Percentiles rank a stretch among this genome's conserved stretches.
Evolutionary conservation across 2,888 invertebrate species (phyloP).

Genomic region (Xylocampa areola): DNA sequence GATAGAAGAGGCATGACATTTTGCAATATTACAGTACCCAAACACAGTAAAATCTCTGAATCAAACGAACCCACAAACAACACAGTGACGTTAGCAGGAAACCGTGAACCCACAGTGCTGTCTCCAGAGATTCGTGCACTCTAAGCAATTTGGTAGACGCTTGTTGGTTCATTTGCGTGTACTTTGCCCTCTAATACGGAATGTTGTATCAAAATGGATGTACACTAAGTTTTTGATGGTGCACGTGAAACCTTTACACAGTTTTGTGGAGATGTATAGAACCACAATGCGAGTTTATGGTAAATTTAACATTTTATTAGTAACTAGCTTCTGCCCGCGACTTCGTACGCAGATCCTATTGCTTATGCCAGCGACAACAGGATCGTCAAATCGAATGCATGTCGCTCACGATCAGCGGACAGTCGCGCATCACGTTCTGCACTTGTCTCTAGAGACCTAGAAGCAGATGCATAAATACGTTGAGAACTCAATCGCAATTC

Average conservation of each 20-base stretch:
- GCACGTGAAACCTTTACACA: slow-evolving; percentile 50
- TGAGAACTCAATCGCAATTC: too few species aligned
- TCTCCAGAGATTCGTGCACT: slow-evolving; percentile 63
- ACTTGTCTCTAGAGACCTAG: too few species aligned
- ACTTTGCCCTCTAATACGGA: slow-evolving; percentile 60
- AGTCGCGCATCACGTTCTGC: too few species aligned
- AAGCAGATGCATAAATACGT: too few species aligned
- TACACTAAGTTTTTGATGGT: slow-evolving; percentile 51
- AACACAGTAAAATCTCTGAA: slow-evolving; percentile 18
- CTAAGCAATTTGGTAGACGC: slow-evolving; percentile 66
- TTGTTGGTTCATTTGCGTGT: slow-evolving; percentile 65
- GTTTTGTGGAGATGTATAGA: slow-evolving; percentile 8
- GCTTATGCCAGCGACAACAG: too few species aligned
- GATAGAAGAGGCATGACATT: too few species aligned
- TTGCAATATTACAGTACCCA: slow-evolving; percentile 1
- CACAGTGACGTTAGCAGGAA: slow-evolving; percentile 34
- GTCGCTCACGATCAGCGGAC: too few species aligned
- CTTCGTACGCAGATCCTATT: too few species aligned
- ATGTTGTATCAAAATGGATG: slow-evolving; percentile 59
- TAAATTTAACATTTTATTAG: too few species aligned
- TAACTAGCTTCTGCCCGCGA: too few species aligned
- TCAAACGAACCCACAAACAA: slow-evolving; percentile 1
- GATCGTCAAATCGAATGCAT: too few species aligned
- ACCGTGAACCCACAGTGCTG: slow-evolving; percentile 26
- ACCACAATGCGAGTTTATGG: slow-evolving; percentile 23